Conservation (phyloP, 1,140 invertebrate genomes). For the Drosophila sulfurigaster region DNA sequence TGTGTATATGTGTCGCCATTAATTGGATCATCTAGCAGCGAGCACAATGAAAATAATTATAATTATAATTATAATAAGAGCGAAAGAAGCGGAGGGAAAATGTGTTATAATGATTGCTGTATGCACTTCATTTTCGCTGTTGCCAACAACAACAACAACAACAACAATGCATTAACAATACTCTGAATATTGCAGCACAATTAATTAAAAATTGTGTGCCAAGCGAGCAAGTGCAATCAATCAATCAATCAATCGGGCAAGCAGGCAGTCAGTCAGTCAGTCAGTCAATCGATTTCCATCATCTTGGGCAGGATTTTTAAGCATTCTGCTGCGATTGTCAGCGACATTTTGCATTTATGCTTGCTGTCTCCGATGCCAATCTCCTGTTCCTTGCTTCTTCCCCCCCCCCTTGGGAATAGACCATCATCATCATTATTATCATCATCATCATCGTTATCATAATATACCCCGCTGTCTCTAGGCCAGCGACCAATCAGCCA, state of each 20-base stretch:
- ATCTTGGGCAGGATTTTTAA: constrained; percentile 8
- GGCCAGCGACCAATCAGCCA: constrained; percentile 11
- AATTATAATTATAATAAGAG: constrained; percentile 53
- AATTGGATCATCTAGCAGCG: constrained; percentile 73
- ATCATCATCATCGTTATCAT: neutral
- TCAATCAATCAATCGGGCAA: constrained; percentile 46
- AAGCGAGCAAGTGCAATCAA: constrained; percentile 17
- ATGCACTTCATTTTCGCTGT: constrained; percentile 35
- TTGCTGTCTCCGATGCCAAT: neutral
- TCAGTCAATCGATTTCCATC: constrained; percentile 23
- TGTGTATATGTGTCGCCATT: constrained; percentile 55
- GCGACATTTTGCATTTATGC: constrained; percentile 47
- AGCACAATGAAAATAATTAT: constrained; percentile 55
- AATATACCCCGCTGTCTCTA: neutral
- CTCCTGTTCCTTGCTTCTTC: neutral
- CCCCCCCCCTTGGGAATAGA: too few species aligned
- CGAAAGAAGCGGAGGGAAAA: neutral
- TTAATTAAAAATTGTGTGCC: constrained; percentile 66
- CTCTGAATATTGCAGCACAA: constrained; percentile 43
- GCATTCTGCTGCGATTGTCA: constrained; percentile 23
- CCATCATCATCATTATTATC: neutral
- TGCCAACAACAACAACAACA: constrained; percentile 17
- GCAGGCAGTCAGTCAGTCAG: constrained; percentile 5
- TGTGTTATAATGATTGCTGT: constrained; percentile 24
- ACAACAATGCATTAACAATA: constrained; percentile 17